phyloP scores from a whole-genome alignment of 1,140 invertebrate genomes.

The Babylonia areolata region DNA sequence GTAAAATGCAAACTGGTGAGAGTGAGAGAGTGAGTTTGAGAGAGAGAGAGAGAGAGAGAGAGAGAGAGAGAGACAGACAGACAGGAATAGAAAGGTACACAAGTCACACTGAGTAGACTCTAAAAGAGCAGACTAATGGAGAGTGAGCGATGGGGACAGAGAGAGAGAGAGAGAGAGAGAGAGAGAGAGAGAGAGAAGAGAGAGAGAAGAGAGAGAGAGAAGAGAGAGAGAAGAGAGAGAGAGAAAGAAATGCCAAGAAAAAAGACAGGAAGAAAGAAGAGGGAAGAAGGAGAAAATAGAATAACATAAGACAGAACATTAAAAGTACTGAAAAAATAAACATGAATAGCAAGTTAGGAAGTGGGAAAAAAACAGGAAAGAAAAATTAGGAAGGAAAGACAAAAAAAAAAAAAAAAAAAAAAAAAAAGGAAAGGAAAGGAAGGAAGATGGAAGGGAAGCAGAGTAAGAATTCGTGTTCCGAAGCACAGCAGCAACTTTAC shows the following conservation, averaged over 20 bases:
- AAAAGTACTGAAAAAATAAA: too few species aligned
- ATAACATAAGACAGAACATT: too few species aligned
- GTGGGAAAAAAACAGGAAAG: background rate
- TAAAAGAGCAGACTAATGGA: too few species aligned
- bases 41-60: conserved; percentile 27
- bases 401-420: background rate
- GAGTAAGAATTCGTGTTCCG: too few species aligned
- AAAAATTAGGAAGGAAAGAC: too few species aligned
- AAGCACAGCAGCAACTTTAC: too few species aligned
- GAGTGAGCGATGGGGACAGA: too few species aligned
- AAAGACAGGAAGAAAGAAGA: background rate
- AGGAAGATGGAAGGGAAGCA: background rate
- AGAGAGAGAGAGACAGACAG: background rate
- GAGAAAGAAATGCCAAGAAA: background rate
- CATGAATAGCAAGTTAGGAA: background rate
- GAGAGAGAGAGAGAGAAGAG: background rate
- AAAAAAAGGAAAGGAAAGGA: background rate
- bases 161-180: background rate
- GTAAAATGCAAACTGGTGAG: too few species aligned
- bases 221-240: background rate
- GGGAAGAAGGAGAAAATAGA: background rate
- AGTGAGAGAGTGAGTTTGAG: conserved; percentile 16
- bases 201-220: background rate
- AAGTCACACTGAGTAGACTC: too few species aligned
- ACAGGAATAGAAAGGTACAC: too few species aligned